phyloP scores from a whole-genome alignment of 2,797 vertebrate genomes.

The Clarias platycephalus region DNA sequence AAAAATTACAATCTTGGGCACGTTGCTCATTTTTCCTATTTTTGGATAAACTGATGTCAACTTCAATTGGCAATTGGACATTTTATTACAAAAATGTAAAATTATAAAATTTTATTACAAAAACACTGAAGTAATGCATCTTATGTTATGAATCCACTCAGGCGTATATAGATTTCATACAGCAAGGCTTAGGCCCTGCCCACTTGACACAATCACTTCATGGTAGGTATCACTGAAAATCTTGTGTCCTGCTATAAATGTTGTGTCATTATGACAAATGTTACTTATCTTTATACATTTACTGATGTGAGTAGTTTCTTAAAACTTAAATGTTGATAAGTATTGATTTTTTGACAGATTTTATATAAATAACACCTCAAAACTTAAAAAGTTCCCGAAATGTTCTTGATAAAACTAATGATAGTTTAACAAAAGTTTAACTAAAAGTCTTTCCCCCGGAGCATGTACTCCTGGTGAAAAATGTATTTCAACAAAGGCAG shows the following conservation, averaged over 20 bases:
- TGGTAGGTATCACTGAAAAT: background rate
- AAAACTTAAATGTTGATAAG: background rate
- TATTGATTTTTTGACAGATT: background rate
- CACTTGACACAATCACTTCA: background rate
- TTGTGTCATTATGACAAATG: background rate
- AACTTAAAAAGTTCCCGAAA: background rate
- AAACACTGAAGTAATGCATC: background rate
- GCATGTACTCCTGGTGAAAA: slow-evolving; percentile 1
- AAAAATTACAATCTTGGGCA: background rate
- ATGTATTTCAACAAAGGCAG: background rate
- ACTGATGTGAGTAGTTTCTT: background rate
- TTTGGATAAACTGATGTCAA: background rate
- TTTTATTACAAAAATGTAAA: background rate
- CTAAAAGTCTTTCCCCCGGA: background rate
- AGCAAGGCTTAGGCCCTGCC: background rate
- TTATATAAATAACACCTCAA: background rate
- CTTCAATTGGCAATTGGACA: background rate
- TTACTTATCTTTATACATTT: background rate
- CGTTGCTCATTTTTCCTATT: background rate
- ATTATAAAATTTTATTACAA: too few relatives aligned
- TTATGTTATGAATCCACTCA: background rate
- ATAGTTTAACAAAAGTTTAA: background rate
- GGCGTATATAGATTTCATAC: background rate
- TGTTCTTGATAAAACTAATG: background rate
- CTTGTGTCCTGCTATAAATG: background rate